Conservation (phyloP, 2,113 vertebrate genomes). For the Zootoca vivipara region DNA sequence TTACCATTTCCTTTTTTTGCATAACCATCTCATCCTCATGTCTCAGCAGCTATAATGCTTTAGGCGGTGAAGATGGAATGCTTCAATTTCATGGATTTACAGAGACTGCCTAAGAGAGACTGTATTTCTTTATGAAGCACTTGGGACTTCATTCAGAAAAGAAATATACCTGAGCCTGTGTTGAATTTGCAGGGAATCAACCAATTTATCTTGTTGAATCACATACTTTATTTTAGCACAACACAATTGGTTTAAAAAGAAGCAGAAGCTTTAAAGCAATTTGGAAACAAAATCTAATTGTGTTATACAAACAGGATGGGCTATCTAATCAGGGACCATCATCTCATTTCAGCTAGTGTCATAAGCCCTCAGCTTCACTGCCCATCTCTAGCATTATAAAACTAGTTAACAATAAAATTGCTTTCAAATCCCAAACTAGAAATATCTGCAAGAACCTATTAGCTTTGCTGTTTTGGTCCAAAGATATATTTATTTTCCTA, state of each 20-base stretch:
- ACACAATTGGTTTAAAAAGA: background rate
- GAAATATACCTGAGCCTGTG: constrained; percentile 19
- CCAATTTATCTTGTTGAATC: background rate
- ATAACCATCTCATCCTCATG: background rate
- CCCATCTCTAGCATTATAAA: background rate
- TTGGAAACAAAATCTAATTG: background rate
- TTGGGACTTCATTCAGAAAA: background rate
- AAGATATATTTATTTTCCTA: no score
- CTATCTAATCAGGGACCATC: background rate
- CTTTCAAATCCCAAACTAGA: background rate
- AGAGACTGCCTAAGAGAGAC: background rate
- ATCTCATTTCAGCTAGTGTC: background rate
- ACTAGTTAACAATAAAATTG: constrained; percentile 5
- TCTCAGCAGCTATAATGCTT: constrained; percentile 12
- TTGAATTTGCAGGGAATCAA: background rate
- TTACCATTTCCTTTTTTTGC: constrained; percentile 10
- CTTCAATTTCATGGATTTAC: constrained; percentile 21
- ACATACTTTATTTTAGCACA: background rate
- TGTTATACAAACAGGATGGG: background rate
- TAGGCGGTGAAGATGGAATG: background rate
- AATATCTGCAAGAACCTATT: background rate
- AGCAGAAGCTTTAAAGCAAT: background rate
- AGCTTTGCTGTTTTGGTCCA: background rate
- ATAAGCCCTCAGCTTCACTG: background rate
- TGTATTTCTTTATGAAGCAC: constrained; percentile 15